Percentiles rank a stretch among this genome's conserved stretches.
phyloP scores from a whole-genome alignment of 2,113 vertebrate species.

The Nyctibius bracteatus region DNA sequence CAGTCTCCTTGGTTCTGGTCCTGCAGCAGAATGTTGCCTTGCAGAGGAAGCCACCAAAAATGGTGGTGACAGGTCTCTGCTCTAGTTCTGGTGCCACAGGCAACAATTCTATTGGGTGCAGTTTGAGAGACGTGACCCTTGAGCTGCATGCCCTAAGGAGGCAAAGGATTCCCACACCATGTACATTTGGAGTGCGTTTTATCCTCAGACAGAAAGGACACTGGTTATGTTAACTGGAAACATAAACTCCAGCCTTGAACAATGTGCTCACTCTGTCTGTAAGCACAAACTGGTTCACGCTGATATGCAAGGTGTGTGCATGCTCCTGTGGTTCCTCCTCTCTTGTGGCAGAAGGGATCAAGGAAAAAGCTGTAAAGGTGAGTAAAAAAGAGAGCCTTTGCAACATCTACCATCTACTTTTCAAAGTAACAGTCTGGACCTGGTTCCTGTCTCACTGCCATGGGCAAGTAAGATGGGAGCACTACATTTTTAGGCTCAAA shows the following conservation, averaged over 20 bases:
- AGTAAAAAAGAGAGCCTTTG: neutral
- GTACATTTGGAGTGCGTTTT: neutral
- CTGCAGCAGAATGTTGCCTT: neutral
- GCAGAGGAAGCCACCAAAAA: neutral
- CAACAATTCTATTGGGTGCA: rapidly evolving
- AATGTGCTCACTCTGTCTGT: rapidly evolving
- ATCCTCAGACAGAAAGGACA: neutral
- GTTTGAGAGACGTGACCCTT: neutral
- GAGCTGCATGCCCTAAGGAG: neutral
- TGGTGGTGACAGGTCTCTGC: neutral
- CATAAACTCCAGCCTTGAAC: neutral
- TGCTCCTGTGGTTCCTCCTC: rapidly evolving
- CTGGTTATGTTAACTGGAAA: neutral
- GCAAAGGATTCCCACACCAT: neutral
- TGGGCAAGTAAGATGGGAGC: neutral
- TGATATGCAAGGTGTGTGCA: rapidly evolving
- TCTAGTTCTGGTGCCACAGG: neutral
- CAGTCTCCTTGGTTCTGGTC: neutral
- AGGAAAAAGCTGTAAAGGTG: neutral
- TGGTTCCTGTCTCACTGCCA: neutral
- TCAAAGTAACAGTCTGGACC: neutral
- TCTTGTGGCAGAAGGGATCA: neutral
- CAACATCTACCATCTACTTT: neutral
- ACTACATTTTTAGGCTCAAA: neutral
- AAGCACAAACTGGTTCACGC: neutral